A percentile compares a stretch with the other conserved stretches of the same genome.
Conservation (phyloP, 2,113 vertebrate genomes). For the Tychaedon coryphoeus region DNA sequence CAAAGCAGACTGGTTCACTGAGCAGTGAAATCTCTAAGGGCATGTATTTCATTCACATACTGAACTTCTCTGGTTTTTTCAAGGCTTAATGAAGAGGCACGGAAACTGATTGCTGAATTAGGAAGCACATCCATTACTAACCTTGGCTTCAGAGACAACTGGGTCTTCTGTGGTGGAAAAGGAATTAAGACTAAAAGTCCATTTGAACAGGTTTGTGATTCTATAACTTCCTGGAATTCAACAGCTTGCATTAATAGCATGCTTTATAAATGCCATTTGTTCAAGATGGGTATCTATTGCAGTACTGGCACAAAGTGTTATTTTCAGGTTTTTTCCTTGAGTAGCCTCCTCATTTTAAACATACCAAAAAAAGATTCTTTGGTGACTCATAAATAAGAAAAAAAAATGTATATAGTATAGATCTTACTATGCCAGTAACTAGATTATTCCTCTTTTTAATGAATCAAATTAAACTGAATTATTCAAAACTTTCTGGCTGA, state of each 20-base stretch:
- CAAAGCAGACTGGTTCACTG: not conserved
- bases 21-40: not conserved
- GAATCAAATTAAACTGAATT: not conserved
- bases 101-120: constrained; percentile 83
- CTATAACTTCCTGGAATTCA: not conserved
- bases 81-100: constrained; percentile 90
- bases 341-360: not conserved
- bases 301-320: not conserved
- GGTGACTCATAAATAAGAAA: not conserved
- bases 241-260: not conserved
- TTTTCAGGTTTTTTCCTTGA: not conserved
- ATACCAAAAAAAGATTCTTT: not conserved
- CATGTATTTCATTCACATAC: not conserved
- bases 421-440: not conserved
- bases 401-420: not conserved
- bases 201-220: constrained; percentile 91
- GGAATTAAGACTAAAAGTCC: constrained; percentile 98
- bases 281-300: not conserved
- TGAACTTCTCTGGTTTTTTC: not conserved
- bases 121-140: constrained; percentile 83
- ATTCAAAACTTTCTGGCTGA: not conserved
- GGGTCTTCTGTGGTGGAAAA: constrained; percentile 97
- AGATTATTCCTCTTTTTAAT: not conserved
- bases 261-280: not conserved
- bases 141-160: constrained; percentile 92